These are phyloP conservation scores for Eulemur macaco DNA, from an alignment of 2,113 vertebrate species.

Conservation along the genomic window DNA sequence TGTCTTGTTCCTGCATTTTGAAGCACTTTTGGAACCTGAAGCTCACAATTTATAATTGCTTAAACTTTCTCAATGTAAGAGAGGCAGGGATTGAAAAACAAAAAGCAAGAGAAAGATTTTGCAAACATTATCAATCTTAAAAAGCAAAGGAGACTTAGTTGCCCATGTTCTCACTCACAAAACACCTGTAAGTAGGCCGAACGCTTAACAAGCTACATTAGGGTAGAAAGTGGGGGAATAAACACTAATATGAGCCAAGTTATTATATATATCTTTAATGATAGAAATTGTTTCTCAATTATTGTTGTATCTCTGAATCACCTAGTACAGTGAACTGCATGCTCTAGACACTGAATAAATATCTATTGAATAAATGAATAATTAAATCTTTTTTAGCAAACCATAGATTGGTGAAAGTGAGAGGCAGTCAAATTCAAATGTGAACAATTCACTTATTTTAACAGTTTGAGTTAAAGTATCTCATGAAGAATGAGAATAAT, in stretches of 20 bases:
- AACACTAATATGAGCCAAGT: not conserved
- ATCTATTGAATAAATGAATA: slow-evolving; percentile 14
- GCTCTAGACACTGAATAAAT: slow-evolving; percentile 9
- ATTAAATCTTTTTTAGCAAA: slow-evolving; percentile 34
- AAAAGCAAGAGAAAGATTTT: slow-evolving; percentile 17
- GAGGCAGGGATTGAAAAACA: not conserved
- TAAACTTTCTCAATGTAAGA: slow-evolving; percentile 50
- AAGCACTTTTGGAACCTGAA: slow-evolving; percentile 63
- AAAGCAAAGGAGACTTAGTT: not conserved
- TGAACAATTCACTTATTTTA: slow-evolving; percentile 22
- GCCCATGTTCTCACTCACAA: not conserved
- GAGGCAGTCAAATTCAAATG: slow-evolving; percentile 33
- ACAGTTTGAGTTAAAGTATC: not conserved
- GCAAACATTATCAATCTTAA: not conserved
- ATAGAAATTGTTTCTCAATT: slow-evolving; percentile 48
- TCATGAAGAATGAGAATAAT: slow-evolving; percentile 29
- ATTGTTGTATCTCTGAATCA: slow-evolving; percentile 23
- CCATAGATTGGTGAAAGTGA: not conserved
- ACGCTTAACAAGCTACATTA: not conserved
- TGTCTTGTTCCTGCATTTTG: slow-evolving; percentile 60
- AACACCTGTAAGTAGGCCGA: not conserved
- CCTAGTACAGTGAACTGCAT: not conserved
- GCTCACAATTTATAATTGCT: slow-evolving; percentile 53
- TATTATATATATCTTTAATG: not conserved
- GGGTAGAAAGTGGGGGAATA: not conserved